Conservation (phyloP, 1,140 invertebrate genomes). For the Cecropterus lyciades region DNA sequence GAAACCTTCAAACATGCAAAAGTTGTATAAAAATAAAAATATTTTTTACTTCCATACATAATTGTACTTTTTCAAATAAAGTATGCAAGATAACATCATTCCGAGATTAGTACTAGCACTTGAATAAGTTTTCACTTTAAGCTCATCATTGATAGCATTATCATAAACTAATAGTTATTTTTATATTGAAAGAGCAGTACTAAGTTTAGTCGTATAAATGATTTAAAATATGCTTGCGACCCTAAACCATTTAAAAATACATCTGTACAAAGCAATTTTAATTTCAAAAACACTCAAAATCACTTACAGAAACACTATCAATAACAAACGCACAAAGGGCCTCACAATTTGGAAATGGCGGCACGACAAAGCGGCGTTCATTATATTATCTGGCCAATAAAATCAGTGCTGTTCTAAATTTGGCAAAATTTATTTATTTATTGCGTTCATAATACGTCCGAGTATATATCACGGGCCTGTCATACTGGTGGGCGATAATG, state of each 20-base stretch:
- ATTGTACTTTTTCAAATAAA: no score
- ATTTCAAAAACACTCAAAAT: conserved; percentile 13
- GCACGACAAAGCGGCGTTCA: conserved; percentile 56
- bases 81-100: no score
- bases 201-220: no score
- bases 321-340: conserved; percentile 29
- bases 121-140: no score
- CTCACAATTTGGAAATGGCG: conserved; percentile 49
- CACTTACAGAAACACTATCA: conserved; percentile 21
- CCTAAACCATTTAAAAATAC: not conserved
- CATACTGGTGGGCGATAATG: conserved; percentile 78
- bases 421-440: conserved; percentile 80
- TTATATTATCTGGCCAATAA: conserved; percentile 73
- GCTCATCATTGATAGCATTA: no score
- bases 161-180: no score
- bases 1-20: no score
- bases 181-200: no score
- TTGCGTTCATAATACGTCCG: conserved; percentile 81
- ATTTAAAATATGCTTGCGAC: no score
- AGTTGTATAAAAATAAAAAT: no score
- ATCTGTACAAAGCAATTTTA: not conserved
- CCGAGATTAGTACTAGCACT: no score
- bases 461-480: conserved; percentile 78
- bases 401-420: conserved; percentile 76
- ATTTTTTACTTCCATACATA: no score